These are phyloP conservation scores for Epinephelus lanceolatus DNA, from an alignment of 2,113 vertebrate species.

Conservation along the genomic window DNA sequence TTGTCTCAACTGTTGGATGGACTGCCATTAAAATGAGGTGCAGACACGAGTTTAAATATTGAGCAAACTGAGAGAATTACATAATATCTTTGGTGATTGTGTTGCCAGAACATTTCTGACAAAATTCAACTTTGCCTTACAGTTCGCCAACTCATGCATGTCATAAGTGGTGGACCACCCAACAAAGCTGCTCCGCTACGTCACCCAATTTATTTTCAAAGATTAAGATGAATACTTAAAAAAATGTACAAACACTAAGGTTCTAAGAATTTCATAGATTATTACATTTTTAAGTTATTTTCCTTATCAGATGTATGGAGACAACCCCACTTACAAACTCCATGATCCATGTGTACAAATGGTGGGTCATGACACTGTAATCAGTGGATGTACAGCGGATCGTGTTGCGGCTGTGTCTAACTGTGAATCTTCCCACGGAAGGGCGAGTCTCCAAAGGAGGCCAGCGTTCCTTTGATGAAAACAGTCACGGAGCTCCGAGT, in stretches of 20 bases:
- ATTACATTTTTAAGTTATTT: not conserved
- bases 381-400: constrained; percentile 48
- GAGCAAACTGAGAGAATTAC: too few relatives aligned
- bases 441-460: constrained; percentile 63
- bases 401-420: constrained; percentile 56
- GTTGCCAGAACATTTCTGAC: too few relatives aligned
- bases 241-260: not conserved
- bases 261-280: not conserved
- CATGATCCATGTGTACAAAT: constrained; percentile 27
- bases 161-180: too few relatives aligned
- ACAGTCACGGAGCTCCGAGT: constrained; percentile 46
- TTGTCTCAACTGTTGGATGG: too few relatives aligned
- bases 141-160: too few relatives aligned
- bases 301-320: not conserved
- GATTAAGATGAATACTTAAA: too few relatives aligned
- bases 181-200: too few relatives aligned
- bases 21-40: too few relatives aligned
- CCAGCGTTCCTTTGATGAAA: constrained; percentile 57
- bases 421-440: constrained; percentile 71
- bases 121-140: too few relatives aligned
- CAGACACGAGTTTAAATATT: too few relatives aligned
- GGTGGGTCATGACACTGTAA: constrained; percentile 39
- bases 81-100: too few relatives aligned
- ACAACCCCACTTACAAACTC: constrained; percentile 5
- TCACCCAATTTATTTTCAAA: too few relatives aligned